These are phyloP conservation scores for Anagyrus pseudococci DNA, from an alignment of 2,888 invertebrate species.

Conservation along the genomic window DNA sequence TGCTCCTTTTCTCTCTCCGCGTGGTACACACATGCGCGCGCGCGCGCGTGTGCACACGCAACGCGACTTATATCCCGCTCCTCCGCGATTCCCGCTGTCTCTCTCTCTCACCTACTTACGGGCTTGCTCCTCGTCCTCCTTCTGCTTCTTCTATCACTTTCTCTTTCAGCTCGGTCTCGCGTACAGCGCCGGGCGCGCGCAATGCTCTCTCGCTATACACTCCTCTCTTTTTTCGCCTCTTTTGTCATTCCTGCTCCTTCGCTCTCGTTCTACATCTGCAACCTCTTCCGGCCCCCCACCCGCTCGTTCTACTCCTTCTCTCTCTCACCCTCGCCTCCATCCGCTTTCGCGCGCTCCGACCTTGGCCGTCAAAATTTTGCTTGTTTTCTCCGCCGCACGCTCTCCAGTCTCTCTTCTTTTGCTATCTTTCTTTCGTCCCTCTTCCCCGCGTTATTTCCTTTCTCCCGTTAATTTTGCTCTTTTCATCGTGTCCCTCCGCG, in stretches of 20 bases:
- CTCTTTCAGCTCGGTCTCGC: conserved; percentile 34
- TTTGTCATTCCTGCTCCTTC: conserved; percentile 36
- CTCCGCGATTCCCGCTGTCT: conserved; percentile 16
- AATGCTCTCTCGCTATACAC: conserved; percentile 4
- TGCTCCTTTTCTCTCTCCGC: no score
- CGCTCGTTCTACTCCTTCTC: not conserved
- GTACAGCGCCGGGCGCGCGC: conserved; percentile 4
- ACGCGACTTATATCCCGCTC: not conserved
- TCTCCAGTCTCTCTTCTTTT: not conserved
- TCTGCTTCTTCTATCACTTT: conserved; percentile 37
- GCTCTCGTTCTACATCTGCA: conserved; percentile 36
- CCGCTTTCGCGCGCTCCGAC: conserved; percentile 7
- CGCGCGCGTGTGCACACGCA: no score
- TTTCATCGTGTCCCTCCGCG: no score
- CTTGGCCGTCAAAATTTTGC: conserved; percentile 27
- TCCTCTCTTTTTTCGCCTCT: conserved; percentile 22
- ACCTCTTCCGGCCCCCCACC: conserved; percentile 38
- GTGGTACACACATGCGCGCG: no score
- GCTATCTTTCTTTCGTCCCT: no score
- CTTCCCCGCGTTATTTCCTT: no score
- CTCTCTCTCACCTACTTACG: conserved; percentile 35
- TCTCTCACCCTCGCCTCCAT: no score
- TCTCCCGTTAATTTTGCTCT: no score
- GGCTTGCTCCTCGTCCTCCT: conserved; percentile 21
- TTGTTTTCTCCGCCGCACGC: not conserved